Evolutionary conservation across 2,888 invertebrate genomes (phyloP).

Genomic region (Lycophotia porphyrea): DNA sequence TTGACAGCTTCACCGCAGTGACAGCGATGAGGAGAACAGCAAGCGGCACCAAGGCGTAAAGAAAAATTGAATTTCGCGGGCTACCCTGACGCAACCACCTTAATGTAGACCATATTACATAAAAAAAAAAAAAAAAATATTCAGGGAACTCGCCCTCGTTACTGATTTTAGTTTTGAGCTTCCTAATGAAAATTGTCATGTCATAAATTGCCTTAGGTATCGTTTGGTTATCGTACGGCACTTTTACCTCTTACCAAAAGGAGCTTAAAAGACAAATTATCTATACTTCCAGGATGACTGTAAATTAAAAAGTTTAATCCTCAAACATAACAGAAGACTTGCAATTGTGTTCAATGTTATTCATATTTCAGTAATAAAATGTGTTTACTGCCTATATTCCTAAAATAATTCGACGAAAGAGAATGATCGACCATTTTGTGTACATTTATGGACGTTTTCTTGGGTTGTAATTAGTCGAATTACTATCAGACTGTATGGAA

Average conservation of each 20-base stretch:
- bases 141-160: neutral
- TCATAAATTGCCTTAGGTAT: neutral
- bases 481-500: neutral
- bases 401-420: conserved; percentile 11
- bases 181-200: neutral
- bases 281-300: neutral
- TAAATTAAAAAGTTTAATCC: conserved; percentile 14
- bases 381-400: neutral
- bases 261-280: neutral
- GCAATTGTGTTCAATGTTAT: neutral
- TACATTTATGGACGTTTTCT: neutral
- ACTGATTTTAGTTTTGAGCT: neutral
- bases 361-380: conserved; percentile 4
- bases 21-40: too few relatives aligned
- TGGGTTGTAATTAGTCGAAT: conserved; percentile 15
- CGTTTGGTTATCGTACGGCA: neutral
- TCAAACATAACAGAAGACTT: conserved; percentile 13
- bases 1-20: too few relatives aligned
- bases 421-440: conserved; percentile 10
- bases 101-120: neutral
- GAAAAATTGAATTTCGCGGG: too few relatives aligned
- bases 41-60: too few relatives aligned
- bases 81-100: too few relatives aligned
- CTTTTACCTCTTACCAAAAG: neutral
- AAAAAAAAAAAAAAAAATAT: too few relatives aligned